A percentile compares a stretch with the other conserved stretches of the same genome.
Evolutionary conservation across 2,113 vertebrate species (phyloP).

Genomic region (Etheostoma spectabile): DNA sequence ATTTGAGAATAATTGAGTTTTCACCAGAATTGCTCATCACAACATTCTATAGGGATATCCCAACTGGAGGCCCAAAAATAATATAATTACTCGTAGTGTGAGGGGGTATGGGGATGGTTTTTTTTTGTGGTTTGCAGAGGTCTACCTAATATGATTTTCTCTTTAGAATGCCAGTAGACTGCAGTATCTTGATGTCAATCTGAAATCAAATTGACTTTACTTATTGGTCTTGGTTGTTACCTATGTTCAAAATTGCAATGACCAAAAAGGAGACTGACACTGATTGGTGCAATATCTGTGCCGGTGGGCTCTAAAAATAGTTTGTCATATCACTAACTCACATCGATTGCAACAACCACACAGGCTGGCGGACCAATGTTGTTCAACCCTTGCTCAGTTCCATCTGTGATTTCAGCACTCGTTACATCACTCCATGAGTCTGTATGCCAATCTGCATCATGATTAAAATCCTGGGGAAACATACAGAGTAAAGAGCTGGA

Average conservation of each 20-base stretch:
- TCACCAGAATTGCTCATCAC: background rate
- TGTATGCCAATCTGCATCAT: background rate
- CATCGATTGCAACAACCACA: background rate
- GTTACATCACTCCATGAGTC: background rate
- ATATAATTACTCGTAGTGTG: background rate
- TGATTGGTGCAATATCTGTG: background rate
- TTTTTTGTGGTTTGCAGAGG: constrained; percentile 1
- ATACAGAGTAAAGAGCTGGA: background rate
- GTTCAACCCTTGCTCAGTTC: background rate
- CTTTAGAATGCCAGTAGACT: background rate
- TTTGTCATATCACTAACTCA: background rate
- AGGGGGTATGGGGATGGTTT: background rate
- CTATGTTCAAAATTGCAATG: background rate
- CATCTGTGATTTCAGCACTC: background rate
- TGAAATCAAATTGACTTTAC: background rate
- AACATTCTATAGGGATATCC: background rate
- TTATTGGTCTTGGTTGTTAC: background rate
- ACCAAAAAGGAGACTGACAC: background rate
- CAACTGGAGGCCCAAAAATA: background rate
- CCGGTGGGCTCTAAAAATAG: background rate
- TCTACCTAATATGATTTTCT: background rate
- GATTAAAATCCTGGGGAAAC: background rate
- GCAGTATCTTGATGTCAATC: background rate
- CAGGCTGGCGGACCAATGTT: too few species aligned
- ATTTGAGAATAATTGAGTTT: constrained; percentile 37